Conservation (phyloP, 1,140 invertebrate genomes). For the Euwallacea similis region DNA sequence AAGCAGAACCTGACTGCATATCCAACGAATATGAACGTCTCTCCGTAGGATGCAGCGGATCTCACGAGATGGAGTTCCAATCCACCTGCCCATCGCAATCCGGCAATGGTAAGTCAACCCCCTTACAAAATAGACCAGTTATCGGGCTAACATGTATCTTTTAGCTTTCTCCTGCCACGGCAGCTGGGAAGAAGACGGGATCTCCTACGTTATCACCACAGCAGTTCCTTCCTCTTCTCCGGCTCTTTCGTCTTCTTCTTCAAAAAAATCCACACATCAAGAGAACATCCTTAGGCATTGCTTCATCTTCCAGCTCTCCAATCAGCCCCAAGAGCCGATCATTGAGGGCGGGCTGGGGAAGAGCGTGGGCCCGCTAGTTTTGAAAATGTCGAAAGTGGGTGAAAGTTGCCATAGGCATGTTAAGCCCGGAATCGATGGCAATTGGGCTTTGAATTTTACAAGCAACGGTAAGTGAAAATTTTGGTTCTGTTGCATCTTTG, state of each 20-base stretch:
- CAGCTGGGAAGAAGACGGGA: conserved; percentile 67
- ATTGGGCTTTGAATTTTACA: conserved; percentile 61
- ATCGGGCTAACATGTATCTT: not conserved
- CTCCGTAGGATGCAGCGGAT: conserved; percentile 64
- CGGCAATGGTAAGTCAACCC: conserved; percentile 43
- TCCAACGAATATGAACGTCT: conserved; percentile 61
- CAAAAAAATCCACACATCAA: conserved; percentile 48
- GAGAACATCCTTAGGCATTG: conserved; percentile 56
- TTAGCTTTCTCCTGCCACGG: conserved; percentile 69
- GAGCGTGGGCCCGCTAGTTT: conserved; percentile 46
- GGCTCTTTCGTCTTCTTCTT: too few species aligned
- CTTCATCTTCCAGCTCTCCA: conserved; percentile 57
- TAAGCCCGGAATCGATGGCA: conserved; percentile 54
- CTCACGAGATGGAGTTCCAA: conserved; percentile 70
- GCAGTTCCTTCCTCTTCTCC: conserved; percentile 40
- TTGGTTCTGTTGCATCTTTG: not conserved
- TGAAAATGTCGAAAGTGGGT: conserved; percentile 54
- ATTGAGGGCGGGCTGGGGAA: conserved; percentile 42
- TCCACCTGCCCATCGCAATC: conserved; percentile 58
- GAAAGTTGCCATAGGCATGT: conserved; percentile 56
- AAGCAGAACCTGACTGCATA: conserved; percentile 50
- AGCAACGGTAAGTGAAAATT: conserved; percentile 58
- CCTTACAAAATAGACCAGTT: not conserved
- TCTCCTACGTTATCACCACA: conserved; percentile 66
- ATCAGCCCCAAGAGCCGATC: conserved; percentile 39